Evolutionary conservation across 2,888 invertebrate genomes (phyloP), one percentile per base, ranked within the genome.

Genomic region (Congeria kusceri): DNA sequence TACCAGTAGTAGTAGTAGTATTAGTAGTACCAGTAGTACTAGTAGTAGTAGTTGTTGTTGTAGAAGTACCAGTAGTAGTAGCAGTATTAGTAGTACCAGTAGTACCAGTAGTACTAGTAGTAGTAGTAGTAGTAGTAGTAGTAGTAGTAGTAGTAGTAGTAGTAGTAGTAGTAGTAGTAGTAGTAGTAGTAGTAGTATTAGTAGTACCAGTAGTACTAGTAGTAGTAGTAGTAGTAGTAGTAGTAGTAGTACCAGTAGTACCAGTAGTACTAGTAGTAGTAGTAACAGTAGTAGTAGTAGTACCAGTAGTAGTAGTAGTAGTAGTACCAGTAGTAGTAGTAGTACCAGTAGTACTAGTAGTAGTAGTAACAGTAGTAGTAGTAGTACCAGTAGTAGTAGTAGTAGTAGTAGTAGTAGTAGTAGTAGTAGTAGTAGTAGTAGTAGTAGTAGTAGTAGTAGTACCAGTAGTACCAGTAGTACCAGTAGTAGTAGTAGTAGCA

Each of bases 401-500:
- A 49, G 49, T 49, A 49, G 49, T 49, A 9, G 49, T 49, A 49
- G 49, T 49, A 49, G 49, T 49, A 49, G 49, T 49, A 49, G 49
- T 49, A 49, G 49, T 49, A 49, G 49, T 49, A 49, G 49, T 49
- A 49, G 49, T 49, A 49, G 49, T 49, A 49, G 49, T 49, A 49
- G 49, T 49, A 49, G 49, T 9, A 49, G 49, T 49, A 49, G 49
- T 49, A 49, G 49, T 49, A 49, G 49, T 20, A 49, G 49, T 49
- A 49, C 7, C 15, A 49, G 49, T 49, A 9, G 49, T 9, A 49
- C 7, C 15, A 20, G 49, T 49, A 49, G 49, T 49, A 49, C 7
- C 15, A 49, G 49, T 49, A 49, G 49, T 49, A 9, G 49, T 49
- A 49, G 49, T 49, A 49, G 49, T 49, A 49, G 49, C 15, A 49